phyloP scores from a whole-genome alignment of 1,140 invertebrate species.

The Grapholita molesta region DNA sequence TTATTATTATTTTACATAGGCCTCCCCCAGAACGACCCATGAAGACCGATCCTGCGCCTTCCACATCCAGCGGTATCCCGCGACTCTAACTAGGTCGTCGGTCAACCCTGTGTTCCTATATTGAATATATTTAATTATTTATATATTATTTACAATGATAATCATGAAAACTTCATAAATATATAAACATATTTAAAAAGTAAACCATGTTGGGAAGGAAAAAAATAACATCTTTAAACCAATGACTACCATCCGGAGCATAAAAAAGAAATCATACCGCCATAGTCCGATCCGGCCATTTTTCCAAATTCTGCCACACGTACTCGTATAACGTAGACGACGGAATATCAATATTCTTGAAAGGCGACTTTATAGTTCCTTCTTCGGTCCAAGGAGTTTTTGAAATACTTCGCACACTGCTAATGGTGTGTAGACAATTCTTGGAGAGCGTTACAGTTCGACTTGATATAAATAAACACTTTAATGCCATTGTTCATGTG shows the following conservation, averaged over 20 bases:
- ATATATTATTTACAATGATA: too few species aligned
- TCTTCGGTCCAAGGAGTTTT: conserved; percentile 51
- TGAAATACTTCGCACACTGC: conserved; percentile 32
- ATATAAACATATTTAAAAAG: too few species aligned
- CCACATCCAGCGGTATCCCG: too few species aligned
- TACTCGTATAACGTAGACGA: conserved; percentile 80
- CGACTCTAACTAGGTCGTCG: too few species aligned
- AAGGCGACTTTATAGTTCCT: conserved; percentile 66
- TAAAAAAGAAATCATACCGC: conserved; percentile 74
- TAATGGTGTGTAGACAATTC: conserved; percentile 38
- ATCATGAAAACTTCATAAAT: too few species aligned
- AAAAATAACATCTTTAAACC: too few species aligned
- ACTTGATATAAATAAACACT: conserved; percentile 33
- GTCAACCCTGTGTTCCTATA: too few species aligned
- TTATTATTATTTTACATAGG: too few species aligned
- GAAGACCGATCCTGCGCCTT: too few species aligned
- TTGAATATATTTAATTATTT: too few species aligned
- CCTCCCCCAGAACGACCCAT: too few species aligned
- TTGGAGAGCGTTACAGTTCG: conserved; percentile 33
- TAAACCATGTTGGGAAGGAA: too few species aligned
- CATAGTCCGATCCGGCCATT: conserved; percentile 80
- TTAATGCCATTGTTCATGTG: conserved; percentile 28
- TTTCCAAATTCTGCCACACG: conserved; percentile 81
- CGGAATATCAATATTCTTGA: conserved; percentile 72
- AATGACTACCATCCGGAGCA: background rate